A percentile compares a stretch with the other conserved stretches of the same genome.
These are phyloP conservation scores for Ichneumoninae sp. DNA, from an alignment of 2,888 invertebrate species.

Conservation along the genomic window DNA sequence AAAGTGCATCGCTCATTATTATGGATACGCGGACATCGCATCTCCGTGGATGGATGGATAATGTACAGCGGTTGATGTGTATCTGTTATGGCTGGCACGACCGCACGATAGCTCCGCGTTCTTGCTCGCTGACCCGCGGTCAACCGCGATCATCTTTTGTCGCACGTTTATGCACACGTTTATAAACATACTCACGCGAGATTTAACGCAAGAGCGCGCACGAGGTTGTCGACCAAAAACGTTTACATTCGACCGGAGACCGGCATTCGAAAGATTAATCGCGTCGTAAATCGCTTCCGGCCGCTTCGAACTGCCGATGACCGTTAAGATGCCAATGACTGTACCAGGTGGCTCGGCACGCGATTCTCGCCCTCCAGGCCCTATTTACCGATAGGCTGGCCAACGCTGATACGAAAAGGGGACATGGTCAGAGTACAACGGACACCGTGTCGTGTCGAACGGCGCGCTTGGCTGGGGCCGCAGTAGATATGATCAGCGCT, in stretches of 20 bases:
- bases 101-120: neutral
- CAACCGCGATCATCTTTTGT: neutral
- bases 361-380: neutral
- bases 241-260: too few relatives aligned
- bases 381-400: neutral
- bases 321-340: too few relatives aligned
- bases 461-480: neutral
- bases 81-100: neutral
- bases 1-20: constrained; percentile 51
- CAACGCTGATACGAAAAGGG: neutral
- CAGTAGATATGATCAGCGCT: constrained; percentile 36
- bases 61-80: neutral
- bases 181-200: too few relatives aligned
- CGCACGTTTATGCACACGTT: too few relatives aligned
- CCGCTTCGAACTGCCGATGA: too few relatives aligned
- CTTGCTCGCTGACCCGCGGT: neutral
- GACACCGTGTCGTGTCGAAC: neutral
- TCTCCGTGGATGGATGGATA: constrained; percentile 7
- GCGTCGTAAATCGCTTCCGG: too few relatives aligned
- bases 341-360: neutral
- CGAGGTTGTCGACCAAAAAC: too few relatives aligned
- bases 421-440: constrained; percentile 2
- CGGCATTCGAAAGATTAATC: too few relatives aligned
- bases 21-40: constrained; percentile 42
- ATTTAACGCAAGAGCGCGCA: too few relatives aligned